phyloP scores from a whole-genome alignment of 1,140 invertebrate genomes.

The Heliconius eleuchia region DNA sequence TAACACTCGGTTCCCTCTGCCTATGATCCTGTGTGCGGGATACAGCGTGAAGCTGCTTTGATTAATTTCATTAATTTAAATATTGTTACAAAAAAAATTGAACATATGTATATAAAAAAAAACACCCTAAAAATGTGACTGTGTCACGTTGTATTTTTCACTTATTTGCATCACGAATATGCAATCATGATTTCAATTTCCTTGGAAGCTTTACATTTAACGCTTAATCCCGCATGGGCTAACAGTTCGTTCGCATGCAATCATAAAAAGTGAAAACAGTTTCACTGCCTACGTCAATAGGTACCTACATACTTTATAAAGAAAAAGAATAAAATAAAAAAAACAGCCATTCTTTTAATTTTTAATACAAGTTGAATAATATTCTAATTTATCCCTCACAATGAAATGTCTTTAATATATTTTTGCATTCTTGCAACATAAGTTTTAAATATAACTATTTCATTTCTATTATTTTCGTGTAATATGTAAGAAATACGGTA shows the following conservation, averaged over 20 bases:
- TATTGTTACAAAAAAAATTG: neutral
- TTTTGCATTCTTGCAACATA: too few species aligned
- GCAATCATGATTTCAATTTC: constrained; percentile 36
- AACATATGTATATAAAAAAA: neutral
- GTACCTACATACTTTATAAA: neutral
- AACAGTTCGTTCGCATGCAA: constrained; percentile 34
- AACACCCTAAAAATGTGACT: neutral
- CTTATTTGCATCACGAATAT: constrained; percentile 15
- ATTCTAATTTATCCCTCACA: too few species aligned
- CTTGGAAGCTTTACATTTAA: constrained; percentile 28
- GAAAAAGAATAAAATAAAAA: neutral
- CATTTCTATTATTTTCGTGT: too few species aligned
- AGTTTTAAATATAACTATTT: too few species aligned
- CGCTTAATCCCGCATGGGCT: constrained; percentile 33
- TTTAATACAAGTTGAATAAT: too few species aligned
- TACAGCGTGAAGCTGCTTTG: too few species aligned
- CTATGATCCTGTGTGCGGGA: too few species aligned
- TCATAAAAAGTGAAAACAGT: constrained; percentile 41
- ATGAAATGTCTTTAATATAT: too few species aligned
- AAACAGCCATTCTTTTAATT: neutral
- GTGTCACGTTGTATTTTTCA: neutral
- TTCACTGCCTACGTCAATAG: constrained; percentile 27
- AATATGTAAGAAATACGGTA: neutral
- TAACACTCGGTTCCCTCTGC: too few species aligned
- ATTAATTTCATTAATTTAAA: too few species aligned